Evolutionary conservation across 2,113 vertebrate species (phyloP), one percentile per base, ranked within the genome.

Genomic region (Rhinichthys klamathensis): DNA sequence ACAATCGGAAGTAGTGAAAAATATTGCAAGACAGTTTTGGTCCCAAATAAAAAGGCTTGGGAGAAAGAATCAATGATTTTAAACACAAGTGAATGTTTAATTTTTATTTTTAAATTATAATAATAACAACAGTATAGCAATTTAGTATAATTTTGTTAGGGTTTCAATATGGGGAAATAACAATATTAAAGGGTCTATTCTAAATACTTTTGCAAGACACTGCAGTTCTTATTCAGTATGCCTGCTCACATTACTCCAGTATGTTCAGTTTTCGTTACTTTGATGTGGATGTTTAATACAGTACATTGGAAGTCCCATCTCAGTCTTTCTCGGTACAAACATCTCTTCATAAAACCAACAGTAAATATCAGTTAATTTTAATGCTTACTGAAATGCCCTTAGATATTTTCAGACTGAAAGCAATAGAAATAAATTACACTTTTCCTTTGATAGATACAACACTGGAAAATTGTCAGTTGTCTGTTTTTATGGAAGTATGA

Each of bases 371-470:
- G 7, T 58, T 72, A 32, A 72, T 83, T 70, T 83, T 41, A 83
- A 83, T 83, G 80, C 51, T 72, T 72, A 83, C 80, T 16, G 67
- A 83, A 83, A 83, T 72, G 67, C 49, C 67, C 49, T 81, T 18
- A 56, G 49, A 18, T 84, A 32, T 88, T 87, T 86, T 61, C 86
- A 69, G 86, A 72, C 91, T 87, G 87, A 78, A 90, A 91, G 90
- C 90, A 89, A 91, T 87, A 84, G 85, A 89, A 88, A 72, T 91
- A 86, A 90, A 92, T 91, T 90, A 91, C 87, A 84, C 83, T 35
- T 88, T 90, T 89, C 89, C 92, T 94, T 92, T 93, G 91, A 94
- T 89, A 89, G 90, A 87, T 84, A 78, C 84, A 92, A 92, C 92
- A 78, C 89, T 77, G 70, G 83, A 89, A 89, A 84, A 89, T 90